phyloP scores from a whole-genome alignment of 1,140 invertebrate genomes.

The Acromyrmex heyeri region DNA sequence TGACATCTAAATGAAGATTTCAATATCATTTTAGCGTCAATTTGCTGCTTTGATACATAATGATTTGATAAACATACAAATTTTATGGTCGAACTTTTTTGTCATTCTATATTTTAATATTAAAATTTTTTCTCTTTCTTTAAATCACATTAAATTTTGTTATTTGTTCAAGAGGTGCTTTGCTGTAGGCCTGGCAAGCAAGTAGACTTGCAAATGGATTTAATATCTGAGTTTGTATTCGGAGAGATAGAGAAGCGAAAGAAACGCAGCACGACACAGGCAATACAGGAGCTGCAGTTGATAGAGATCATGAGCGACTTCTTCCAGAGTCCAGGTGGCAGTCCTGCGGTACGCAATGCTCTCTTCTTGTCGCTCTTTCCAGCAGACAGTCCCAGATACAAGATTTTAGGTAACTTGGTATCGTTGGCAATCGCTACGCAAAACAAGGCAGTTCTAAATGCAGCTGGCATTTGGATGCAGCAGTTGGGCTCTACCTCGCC shows the following conservation, averaged over 20 bases:
- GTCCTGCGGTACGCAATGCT: constrained; percentile 92
- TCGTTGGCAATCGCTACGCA: constrained; percentile 92
- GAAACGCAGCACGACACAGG: constrained; percentile 86
- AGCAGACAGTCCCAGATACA: constrained; percentile 89
- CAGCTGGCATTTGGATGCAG: constrained; percentile 94
- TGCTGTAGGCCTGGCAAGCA: constrained; percentile 87
- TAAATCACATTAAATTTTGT: constrained; percentile 38
- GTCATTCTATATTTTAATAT: too few relatives aligned
- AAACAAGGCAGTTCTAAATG: constrained; percentile 90
- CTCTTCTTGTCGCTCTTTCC: constrained; percentile 93
- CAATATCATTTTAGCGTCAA: too few relatives aligned
- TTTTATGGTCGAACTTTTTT: too few relatives aligned
- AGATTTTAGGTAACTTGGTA: constrained; percentile 92
- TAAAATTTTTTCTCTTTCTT: constrained; percentile 33
- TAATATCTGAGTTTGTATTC: constrained; percentile 94
- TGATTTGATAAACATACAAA: too few relatives aligned
- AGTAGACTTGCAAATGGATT: constrained; percentile 90
- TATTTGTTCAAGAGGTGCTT: constrained; percentile 83
- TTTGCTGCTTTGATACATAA: too few relatives aligned
- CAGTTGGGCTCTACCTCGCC: constrained; percentile 92
- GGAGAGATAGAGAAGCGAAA: constrained; percentile 91
- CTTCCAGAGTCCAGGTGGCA: constrained; percentile 89
- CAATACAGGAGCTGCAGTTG: constrained; percentile 92
- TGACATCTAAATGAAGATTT: too few relatives aligned
- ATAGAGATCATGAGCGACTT: constrained; percentile 92